A percentile compares a stretch with the other conserved stretches of the same genome.
phyloP scores from a whole-genome alignment of 2,888 invertebrate genomes.

The Perithous albicinctus region DNA sequence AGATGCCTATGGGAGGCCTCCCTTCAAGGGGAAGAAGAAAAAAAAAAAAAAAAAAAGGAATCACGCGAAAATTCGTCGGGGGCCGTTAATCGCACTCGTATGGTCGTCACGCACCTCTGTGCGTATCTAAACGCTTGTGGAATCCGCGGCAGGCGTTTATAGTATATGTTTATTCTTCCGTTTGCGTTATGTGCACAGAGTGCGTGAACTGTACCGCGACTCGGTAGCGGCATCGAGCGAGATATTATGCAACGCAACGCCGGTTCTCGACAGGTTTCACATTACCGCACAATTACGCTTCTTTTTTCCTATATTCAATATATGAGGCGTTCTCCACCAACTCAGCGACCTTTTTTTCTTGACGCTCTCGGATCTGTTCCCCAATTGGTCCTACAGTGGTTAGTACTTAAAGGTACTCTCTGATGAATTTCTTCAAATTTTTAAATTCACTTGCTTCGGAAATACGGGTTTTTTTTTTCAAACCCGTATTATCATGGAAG shows the following conservation, averaged over 20 bases:
- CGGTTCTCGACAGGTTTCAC: constrained; percentile 41
- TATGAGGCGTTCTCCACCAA: too few relatives aligned
- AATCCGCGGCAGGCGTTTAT: constrained; percentile 10
- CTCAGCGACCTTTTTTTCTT: too few relatives aligned
- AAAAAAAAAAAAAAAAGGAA: too few relatives aligned
- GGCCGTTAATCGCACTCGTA: constrained; percentile 67
- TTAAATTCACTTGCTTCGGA: too few relatives aligned
- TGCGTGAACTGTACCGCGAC: constrained; percentile 32
- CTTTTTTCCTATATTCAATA: not conserved
- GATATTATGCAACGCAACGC: constrained; percentile 64
- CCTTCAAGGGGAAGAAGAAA: not conserved
- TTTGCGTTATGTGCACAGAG: constrained; percentile 22
- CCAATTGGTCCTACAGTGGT: too few relatives aligned
- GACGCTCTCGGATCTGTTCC: too few relatives aligned
- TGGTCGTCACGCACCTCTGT: constrained; percentile 67
- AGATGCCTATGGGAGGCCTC: constrained; percentile 19
- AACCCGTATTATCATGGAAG: too few relatives aligned
- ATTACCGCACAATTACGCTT: constrained; percentile 34
- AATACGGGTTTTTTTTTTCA: too few relatives aligned
- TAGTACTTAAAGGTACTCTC: too few relatives aligned
- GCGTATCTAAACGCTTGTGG: constrained; percentile 66
- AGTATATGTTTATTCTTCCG: constrained; percentile 58
- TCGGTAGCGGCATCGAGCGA: not conserved
- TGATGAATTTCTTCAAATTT: too few relatives aligned
- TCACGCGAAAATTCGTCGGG: constrained; percentile 54